Base-by-base conservation (phyloP, 2,888 invertebrate genomes). In the Neoascia interrupta region DNA sequence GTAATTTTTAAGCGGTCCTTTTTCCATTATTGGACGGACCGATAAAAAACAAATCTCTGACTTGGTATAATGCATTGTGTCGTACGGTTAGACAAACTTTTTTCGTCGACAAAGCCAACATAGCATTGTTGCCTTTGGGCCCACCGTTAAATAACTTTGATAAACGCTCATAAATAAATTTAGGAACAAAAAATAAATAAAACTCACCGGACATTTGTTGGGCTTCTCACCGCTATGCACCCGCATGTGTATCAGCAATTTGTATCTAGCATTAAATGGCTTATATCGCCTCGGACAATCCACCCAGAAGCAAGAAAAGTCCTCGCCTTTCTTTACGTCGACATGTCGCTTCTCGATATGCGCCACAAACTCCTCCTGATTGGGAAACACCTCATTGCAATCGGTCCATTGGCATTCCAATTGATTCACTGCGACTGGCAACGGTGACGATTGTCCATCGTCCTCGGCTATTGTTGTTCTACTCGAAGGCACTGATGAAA, bases 211-310 rank as follows among this genome's bases (percentile, higher is more conserved):
- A 89, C 99, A 99, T 88, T 96, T 94, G 88, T 99, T 98, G 0
- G 99, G 99, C 87, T 99, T 99, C 86, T 99, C 98, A 3, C 99
- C 98, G 15, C 97, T 98, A 88, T 99, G 99, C 0, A 98, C 95
- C 11, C 99, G 90, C 97, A 99, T 97, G 86, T 98, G 98, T 54
- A 96, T 99, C 36, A 98, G 92, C 39, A 99, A 91, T 89, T 99
- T 99, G 90, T 99, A 99, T 82, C 98, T 92, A 0, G 99, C 99
- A 89, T 99, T 98, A 90, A 99, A 99, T 0, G 98, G 97, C 64
- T 97, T 93, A 11, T 94, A 93, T 81, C 94, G 92, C 58, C 97
- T 90, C 0, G 96, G 94, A 88, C 99, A 99, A n/a, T 95, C 95
- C 63, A 92, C 90, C 98, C 98, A 99, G 43, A 94, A 92, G 85